Percentiles rank a stretch among this genome's conserved stretches.
Conservation (phyloP, 2,113 vertebrate species). For the Sinocyclocheilus anshuiensis region DNA sequence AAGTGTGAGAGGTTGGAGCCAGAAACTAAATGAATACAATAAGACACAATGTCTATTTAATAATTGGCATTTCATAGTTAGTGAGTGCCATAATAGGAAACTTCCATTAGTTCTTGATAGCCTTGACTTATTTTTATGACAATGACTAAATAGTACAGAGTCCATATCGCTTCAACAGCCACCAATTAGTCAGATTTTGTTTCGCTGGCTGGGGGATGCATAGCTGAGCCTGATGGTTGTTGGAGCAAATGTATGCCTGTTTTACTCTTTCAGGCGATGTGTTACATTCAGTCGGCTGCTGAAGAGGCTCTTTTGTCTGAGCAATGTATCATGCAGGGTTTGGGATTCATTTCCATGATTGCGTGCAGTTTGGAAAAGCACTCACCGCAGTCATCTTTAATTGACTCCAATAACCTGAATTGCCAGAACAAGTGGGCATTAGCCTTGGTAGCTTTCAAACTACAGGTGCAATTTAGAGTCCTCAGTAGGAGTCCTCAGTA, state of each 20-base stretch:
- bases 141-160: neutral
- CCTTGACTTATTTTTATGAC: slow-evolving; percentile 13
- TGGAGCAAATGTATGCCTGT: neutral
- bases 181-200: slow-evolving; percentile 11
- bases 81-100: neutral
- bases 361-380: slow-evolving; percentile 21
- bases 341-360: slow-evolving; percentile 17
- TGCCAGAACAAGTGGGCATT: slow-evolving; percentile 9
- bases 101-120: neutral
- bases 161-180: neutral
- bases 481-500: neutral
- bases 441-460: neutral
- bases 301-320: slow-evolving; percentile 32
- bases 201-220: slow-evolving; percentile 18
- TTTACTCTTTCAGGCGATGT: neutral
- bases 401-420: neutral
- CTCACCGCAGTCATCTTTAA: neutral
- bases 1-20: slow-evolving; percentile 30
- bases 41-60: neutral
- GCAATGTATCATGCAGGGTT: neutral
- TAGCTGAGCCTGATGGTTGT: slow-evolving; percentile 20
- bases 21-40: slow-evolving; percentile 9
- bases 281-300: neutral
- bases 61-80: neutral
- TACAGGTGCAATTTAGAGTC: slow-evolving; percentile 8